Evolutionary conservation across 2,888 invertebrate species (phyloP), one percentile per base, ranked within the genome.

Genomic region (Trichogramma dendrolimi): DNA sequence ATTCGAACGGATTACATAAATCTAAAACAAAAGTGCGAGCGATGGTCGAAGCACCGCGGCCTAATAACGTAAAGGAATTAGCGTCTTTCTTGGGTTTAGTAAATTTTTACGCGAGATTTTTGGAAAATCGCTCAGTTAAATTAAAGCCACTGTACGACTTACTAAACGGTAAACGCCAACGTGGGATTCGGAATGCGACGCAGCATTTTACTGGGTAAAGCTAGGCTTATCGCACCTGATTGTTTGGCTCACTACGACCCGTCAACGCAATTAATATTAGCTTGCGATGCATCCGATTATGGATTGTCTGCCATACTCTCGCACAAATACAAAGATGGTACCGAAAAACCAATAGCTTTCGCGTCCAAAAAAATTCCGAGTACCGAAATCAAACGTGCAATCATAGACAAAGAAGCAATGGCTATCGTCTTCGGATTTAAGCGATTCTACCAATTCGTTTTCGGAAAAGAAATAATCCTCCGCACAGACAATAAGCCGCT

Each of bases 401-500:
- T 60, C 7, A 46, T 69, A 6, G 69, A 69, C 27, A 62, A 64
- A 43, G 69, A 68, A 52, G 69, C 64, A 6, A 55, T 62, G 42
- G 40, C 50, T 14, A 11, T 50, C 14, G 50, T 14, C 14, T 50
- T 50, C 14, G 50, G 50, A n/a, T 55, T 55, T 14, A 55, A 55
- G 39, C 27, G 47, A 1, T 55, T 55, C 46, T 55, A 55, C 38
- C 11, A 55, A 10, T 70, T 61, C 49, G 38, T 70, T 7, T 65
- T 53, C 53, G 67, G 67, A 3, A 56, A 53, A 41, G 42, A 50
- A 40, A 67, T 73, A 38, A 71, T 66, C 1, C 62, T 78, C 6
- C 10, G 70, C 5, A 77, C 75, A 2, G 75, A 79, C 64, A 71
- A 75, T 60, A 67, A 75, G 52, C 75, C 79, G 3, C 63, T 80